Base-by-base conservation (phyloP, 1,140 invertebrate genomes). In the Drosophila repleta region DNA sequence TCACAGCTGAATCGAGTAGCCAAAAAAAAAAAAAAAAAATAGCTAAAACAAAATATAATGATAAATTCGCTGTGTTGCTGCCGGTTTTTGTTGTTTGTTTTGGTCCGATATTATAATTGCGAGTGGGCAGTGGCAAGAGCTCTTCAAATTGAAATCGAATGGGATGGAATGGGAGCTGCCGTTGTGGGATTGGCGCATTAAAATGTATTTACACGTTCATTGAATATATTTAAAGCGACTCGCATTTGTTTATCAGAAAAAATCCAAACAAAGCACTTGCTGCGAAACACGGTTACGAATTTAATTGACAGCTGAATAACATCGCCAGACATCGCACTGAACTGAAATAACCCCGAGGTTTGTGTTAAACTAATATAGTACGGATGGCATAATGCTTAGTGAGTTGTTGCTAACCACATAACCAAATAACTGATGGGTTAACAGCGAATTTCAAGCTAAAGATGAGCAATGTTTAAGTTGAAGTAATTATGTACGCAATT, bases 171-270 rank as follows among this genome's bases (percentile, higher is more conserved):
- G 32, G 26, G 17, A 26, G 43, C 26, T 46, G 43, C 41, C 48
- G 26, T 29, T 46, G 11, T 70, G 52, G 71, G 58, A 46, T 62
- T 60, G 71, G 66, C 66, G 51, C 74, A 77, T 84, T 87, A 81
- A 84, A 87, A 77, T 65, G 82, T 84, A 84, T 85, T 85, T 85
- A 81, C 82, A 87, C 82, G 82, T 87, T 77, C 82, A 81, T 81
- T 85, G 82, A 87, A 74, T 62, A 43, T 74, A 62, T 79, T 74
- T 62, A 68, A 84, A 77, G 81, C 70, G 15, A 65, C 63, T 68
- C 51, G 39, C 49, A 60, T 60, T 65, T 71, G 35, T 39, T 56
- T 55, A 39, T 29, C 29, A 51, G 18, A 46, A 37, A 49, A 56
- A 57, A 63, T 35, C 37, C 57, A 37, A 61, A 37, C 63, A 43